Evolutionary conservation across 2,797 vertebrate genomes (phyloP).

Genomic region (Pristis pectinata): DNA sequence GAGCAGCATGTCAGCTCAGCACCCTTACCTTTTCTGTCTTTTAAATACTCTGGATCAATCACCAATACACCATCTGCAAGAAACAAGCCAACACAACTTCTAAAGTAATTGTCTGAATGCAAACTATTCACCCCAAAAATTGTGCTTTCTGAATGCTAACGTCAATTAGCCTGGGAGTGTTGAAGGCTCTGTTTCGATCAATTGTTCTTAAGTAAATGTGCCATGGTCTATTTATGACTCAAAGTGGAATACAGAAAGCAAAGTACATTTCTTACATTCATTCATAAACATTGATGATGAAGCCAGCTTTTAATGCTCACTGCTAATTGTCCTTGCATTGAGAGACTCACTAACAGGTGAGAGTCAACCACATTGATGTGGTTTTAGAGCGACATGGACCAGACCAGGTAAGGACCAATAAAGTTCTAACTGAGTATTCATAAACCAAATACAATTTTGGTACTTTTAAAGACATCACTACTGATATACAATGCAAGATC

Average conservation of each 20-base stretch:
- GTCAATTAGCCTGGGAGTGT: neutral
- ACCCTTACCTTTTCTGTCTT: slow-evolving; percentile 15
- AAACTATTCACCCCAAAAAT: neutral
- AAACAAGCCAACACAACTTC: neutral
- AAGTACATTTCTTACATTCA: neutral
- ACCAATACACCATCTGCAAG: slow-evolving; percentile 24
- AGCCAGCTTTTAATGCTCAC: too few relatives aligned
- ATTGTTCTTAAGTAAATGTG: neutral
- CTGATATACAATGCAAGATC: too few relatives aligned
- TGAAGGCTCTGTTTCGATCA: too few relatives aligned
- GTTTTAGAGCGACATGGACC: too few relatives aligned
- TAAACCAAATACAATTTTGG: too few relatives aligned
- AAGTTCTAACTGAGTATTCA: too few relatives aligned
- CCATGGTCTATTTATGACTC: neutral
- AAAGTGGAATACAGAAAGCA: neutral
- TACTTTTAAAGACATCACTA: too few relatives aligned
- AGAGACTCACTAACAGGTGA: too few relatives aligned
- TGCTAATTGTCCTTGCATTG: too few relatives aligned
- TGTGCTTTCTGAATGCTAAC: neutral
- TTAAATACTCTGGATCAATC: slow-evolving; percentile 9
- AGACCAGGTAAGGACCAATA: too few relatives aligned
- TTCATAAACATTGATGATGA: too few relatives aligned
- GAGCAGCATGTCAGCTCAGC: neutral
- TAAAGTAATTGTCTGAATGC: neutral
- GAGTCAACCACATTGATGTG: too few relatives aligned